Evolutionary conservation across 2,888 invertebrate species (phyloP).

Genomic region (Acanthosepion esculentum): DNA sequence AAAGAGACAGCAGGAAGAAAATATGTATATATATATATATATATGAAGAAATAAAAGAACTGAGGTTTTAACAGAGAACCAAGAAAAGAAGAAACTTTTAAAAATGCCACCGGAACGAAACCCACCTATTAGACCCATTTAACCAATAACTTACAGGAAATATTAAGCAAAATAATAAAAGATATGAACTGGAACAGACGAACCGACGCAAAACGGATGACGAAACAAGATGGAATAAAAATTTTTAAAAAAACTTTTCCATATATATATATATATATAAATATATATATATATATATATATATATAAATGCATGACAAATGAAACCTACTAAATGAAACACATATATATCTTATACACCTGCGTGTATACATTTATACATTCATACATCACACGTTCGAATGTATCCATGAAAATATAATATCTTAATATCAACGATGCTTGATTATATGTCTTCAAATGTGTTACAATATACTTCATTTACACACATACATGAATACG

Average conservation of each 20-base stretch:
- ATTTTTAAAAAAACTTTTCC: not conserved
- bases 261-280: no score
- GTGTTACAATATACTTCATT: not conserved
- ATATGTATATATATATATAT: no score
- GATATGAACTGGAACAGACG: not conserved
- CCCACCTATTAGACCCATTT: not conserved
- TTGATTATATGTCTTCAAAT: not conserved
- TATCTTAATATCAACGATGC: not conserved
- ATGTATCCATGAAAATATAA: conserved; percentile 14
- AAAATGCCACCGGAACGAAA: not conserved
- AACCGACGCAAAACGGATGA: not conserved
- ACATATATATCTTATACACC: not conserved
- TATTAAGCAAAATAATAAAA: not conserved
- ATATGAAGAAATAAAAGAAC: no score
- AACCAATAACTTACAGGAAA: not conserved
- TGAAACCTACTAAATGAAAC: not conserved
- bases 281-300: no score
- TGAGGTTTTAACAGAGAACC: not conserved
- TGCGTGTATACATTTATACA: not conserved
- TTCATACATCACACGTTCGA: not conserved
- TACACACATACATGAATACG: not conserved
- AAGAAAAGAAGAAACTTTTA: not conserved
- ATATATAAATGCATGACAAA: no score
- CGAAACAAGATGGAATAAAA: not conserved
- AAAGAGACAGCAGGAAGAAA: not conserved